phyloP scores from a whole-genome alignment of 2,797 vertebrate species.

The Periparus ater region DNA sequence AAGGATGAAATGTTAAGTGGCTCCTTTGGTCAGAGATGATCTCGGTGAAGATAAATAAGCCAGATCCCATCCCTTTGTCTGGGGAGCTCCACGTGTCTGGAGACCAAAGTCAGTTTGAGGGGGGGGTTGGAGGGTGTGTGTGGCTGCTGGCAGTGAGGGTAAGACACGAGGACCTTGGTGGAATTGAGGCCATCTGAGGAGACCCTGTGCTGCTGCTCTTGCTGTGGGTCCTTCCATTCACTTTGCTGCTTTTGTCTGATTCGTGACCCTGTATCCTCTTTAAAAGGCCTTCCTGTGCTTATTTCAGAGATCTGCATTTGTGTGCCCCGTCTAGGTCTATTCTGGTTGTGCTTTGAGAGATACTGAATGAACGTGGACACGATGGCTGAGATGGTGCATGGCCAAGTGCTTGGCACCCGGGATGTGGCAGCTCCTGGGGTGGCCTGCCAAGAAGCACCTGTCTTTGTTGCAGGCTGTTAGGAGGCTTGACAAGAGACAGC shows the following conservation, averaged over 20 bases:
- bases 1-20: conserved; percentile 15
- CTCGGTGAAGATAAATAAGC: background rate
- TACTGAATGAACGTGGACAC: conserved; percentile 13
- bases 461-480: conserved; percentile 14
- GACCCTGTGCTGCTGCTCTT: background rate
- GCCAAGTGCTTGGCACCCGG: conserved; percentile 33
- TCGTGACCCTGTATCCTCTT: background rate
- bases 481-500: conserved; percentile 22
- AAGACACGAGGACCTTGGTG: fast-evolving
- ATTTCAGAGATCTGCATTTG: background rate
- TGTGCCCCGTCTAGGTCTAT: background rate
- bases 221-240: background rate
- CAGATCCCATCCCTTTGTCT: background rate
- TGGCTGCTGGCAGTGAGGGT: background rate
- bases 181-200: conserved; percentile 13
- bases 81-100: background rate
- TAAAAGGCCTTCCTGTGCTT: background rate
- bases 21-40: background rate
- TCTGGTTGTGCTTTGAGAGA: conserved; percentile 31
- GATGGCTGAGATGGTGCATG: background rate
- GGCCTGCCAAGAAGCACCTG: conserved; percentile 44
- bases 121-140: fast-evolving
- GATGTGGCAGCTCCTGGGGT: conserved; percentile 4
- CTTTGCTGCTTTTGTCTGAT: conserved; percentile 6
- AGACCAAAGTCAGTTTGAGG: background rate